A percentile compares a stretch with the other conserved stretches of the same genome.
phyloP scores from a whole-genome alignment of 2,888 invertebrate genomes.

The Phortica magna region DNA sequence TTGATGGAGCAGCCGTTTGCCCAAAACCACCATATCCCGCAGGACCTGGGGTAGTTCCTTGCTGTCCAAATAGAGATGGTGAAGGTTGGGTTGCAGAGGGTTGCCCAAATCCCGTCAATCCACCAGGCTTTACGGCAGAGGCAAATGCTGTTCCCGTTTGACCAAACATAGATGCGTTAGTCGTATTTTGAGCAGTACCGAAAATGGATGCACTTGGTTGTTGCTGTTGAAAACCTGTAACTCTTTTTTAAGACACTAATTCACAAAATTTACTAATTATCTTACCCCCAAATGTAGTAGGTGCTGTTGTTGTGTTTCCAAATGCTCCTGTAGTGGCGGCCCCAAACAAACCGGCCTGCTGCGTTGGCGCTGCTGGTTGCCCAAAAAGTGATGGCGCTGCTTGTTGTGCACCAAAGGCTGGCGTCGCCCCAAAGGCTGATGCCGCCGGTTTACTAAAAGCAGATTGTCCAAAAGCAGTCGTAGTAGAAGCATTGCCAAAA shows the following conservation, averaged over 20 bases:
- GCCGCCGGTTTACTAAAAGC: conserved; percentile 82
- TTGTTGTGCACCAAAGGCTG: conserved; percentile 82
- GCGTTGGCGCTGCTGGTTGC: conserved; percentile 79
- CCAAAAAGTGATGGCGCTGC: conserved; percentile 81
- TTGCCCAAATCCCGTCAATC: conserved; percentile 73
- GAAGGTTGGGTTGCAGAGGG: conserved; percentile 74
- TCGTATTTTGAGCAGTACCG: conserved; percentile 78
- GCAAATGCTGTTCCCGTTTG: conserved; percentile 82
- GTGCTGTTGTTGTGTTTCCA: conserved; percentile 79
- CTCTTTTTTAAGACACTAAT: neutral
- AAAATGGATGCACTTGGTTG: conserved; percentile 82
- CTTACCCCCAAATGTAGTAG: conserved; percentile 75
- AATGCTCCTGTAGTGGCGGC: conserved; percentile 83
- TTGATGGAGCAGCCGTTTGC: conserved; percentile 79
- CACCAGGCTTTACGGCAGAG: conserved; percentile 79
- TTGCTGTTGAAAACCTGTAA: conserved; percentile 71
- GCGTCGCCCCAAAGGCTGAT: conserved; percentile 83
- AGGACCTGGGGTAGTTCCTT: conserved; percentile 74
- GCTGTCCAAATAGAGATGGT: conserved; percentile 80
- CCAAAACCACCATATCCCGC: conserved; percentile 82
- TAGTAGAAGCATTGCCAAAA: conserved; percentile 70
- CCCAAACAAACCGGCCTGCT: conserved; percentile 78
- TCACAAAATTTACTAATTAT: neutral
- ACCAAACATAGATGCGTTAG: conserved; percentile 82
- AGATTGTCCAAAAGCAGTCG: conserved; percentile 79